Percentiles rank a stretch among this genome's conserved stretches.
Conservation (phyloP, 2,797 vertebrate genomes). For the Liparis tanakae region DNA sequence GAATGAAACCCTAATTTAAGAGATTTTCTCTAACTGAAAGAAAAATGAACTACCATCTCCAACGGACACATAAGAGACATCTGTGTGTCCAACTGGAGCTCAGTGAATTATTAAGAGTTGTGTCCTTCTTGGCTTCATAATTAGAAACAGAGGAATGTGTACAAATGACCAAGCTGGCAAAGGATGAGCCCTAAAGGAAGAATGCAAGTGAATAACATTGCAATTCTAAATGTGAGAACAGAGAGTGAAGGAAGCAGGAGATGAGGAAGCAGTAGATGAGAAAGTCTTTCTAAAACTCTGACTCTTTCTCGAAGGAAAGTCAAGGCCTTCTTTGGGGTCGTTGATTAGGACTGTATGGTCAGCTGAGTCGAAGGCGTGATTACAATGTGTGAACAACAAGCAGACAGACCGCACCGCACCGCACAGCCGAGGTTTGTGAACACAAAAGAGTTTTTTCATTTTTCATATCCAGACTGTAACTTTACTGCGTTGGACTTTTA, state of each 20-base stretch:
- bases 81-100: no score
- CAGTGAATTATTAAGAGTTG: no score
- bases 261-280: conserved; percentile 18
- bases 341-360: not conserved
- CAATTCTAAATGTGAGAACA: conserved; percentile 2
- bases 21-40: conserved; percentile 9
- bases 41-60: conserved; percentile 7
- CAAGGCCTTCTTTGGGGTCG: not conserved
- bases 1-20: conserved; percentile 15
- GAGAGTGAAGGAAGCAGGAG: conserved; percentile 14
- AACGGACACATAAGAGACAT: not conserved
- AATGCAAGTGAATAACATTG: conserved; percentile 40
- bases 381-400: not conserved
- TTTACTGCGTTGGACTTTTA: no score
- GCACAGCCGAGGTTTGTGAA: not conserved
- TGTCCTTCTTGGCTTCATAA: conserved; percentile 9
- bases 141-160: conserved; percentile 35
- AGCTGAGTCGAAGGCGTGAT: conserved; percentile 10
- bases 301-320: conserved; percentile 11
- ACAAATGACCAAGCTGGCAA: conserved; percentile 35
- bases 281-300: conserved; percentile 6
- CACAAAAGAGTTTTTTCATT: not conserved
- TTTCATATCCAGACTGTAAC: not conserved
- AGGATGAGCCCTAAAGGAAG: conserved; percentile 27
- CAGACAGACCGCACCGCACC: not conserved